A percentile compares a stretch with the other conserved stretches of the same genome.
phyloP scores from a whole-genome alignment of 1,140 invertebrate species.

The Patella vulgata region DNA sequence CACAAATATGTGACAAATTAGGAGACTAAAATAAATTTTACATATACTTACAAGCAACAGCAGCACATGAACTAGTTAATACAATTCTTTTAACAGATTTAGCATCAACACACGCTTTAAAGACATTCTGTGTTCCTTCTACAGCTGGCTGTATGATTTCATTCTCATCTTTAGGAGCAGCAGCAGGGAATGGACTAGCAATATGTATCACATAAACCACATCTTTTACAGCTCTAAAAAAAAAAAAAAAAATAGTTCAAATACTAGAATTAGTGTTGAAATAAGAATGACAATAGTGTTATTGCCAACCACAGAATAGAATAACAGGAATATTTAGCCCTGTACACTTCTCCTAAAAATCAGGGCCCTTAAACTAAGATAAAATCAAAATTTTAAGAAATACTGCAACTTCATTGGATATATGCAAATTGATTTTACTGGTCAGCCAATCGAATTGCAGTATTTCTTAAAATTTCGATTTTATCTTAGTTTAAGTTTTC shows the following conservation, averaged over 20 bases:
- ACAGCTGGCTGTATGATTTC: conserved; percentile 70
- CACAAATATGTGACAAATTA: neutral
- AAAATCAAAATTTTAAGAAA: too few species aligned
- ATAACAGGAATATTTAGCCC: too few species aligned
- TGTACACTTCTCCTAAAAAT: too few species aligned
- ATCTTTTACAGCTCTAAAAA: conserved; percentile 69
- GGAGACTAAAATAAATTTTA: neutral
- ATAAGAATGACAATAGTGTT: too few species aligned
- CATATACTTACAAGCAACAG: conserved; percentile 70
- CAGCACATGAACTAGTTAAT: conserved; percentile 71
- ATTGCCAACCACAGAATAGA: too few species aligned
- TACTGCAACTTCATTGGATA: too few species aligned
- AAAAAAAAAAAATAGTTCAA: conserved; percentile 19
- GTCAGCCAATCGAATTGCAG: too few species aligned
- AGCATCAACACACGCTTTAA: conserved; percentile 68
- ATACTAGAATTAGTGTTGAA: too few species aligned
- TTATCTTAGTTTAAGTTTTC: too few species aligned
- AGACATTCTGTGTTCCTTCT: conserved; percentile 71
- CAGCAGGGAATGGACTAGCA: conserved; percentile 71
- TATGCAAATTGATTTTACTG: too few species aligned
- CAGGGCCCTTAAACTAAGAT: too few species aligned
- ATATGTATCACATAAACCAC: conserved; percentile 71
- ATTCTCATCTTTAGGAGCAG: conserved; percentile 64
- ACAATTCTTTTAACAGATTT: conserved; percentile 71
- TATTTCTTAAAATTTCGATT: too few species aligned